Evolutionary conservation across 2,797 vertebrate species (phyloP), one percentile per base, ranked within the genome.

Genomic region (Esox masquinongy): DNA sequence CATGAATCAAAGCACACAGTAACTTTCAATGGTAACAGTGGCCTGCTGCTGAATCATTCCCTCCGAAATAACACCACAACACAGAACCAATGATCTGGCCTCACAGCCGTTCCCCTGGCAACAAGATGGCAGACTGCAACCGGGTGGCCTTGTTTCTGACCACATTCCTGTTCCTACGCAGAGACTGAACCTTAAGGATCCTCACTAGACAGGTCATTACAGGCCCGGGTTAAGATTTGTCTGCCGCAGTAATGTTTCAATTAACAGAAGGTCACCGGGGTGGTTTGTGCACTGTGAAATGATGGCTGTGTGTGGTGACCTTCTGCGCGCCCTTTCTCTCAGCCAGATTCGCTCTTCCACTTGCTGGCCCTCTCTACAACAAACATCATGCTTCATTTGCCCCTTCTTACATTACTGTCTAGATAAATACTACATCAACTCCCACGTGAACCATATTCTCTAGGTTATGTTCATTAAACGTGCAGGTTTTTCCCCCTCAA

Each of bases 181-280:
- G 63, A 66, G 24, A 29, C 63, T 1, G 61, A 64, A n/a, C 56
- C 17, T 61, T 61, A 61, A 8, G 22, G 47, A 70, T 22, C 47
- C 43, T 11, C 72, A 69, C 69, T 49, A 59, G 70, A 17, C 71
- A 80, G 68, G 73, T 82, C 79, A 81, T 86, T 74, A 83, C 68
- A 67, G 47, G 43, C 43, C 43, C 61, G 74, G 80, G 80, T 80
- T 82, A 83, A 87, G 72, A 75, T 75, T 72, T 63, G 72, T 66
- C 63, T 67, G 66, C 69, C 70, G 75, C 72, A 72, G 76, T 83
- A 84, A 84, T 81, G 78, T 84, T 74, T 77, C 82, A 80, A 83
- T 84, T 83, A 85, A 82, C 61, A 29, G 73, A 83, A 82, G 74
- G 79, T 77, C 78, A 78, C 11, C 31, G 7, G 15, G 75, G 79